phyloP scores from a whole-genome alignment of 2,888 invertebrate genomes.

The Ectobius pallidus region DNA sequence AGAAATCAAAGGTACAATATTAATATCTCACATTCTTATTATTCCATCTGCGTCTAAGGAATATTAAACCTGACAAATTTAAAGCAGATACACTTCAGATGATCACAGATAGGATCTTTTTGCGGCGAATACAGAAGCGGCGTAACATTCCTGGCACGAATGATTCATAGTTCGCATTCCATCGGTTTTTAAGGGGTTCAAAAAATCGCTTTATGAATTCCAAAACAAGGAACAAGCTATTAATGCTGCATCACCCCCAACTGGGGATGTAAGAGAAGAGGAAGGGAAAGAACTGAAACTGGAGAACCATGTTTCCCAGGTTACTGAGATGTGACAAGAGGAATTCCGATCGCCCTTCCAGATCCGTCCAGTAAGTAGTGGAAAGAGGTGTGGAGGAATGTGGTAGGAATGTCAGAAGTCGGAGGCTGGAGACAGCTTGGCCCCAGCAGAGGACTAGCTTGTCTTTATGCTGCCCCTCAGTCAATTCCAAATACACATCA shows the following conservation, averaged over 20 bases:
- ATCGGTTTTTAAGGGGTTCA: neutral
- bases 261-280: neutral
- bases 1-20: no score
- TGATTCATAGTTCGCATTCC: constrained; percentile 11
- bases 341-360: constrained; percentile 32
- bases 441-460: neutral
- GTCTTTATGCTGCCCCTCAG: no score
- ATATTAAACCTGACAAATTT: no score
- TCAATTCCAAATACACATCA: no score
- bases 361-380: neutral
- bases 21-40: no score
- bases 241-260: constrained; percentile 21
- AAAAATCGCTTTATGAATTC: constrained; percentile 13
- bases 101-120: no score
- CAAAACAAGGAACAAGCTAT: constrained; percentile 16
- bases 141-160: no score
- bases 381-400: constrained; percentile 21
- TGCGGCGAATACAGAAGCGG: no score
- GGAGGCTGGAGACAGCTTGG: constrained; percentile 27
- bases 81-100: no score
- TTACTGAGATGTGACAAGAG: constrained; percentile 38
- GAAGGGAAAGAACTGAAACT: neutral
- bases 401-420: constrained; percentile 23
- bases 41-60: no score
- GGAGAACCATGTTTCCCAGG: constrained; percentile 27